Evolutionary conservation across 2,888 invertebrate genomes (phyloP).

Genomic region (Drosophila nr. perissopoda): DNA sequence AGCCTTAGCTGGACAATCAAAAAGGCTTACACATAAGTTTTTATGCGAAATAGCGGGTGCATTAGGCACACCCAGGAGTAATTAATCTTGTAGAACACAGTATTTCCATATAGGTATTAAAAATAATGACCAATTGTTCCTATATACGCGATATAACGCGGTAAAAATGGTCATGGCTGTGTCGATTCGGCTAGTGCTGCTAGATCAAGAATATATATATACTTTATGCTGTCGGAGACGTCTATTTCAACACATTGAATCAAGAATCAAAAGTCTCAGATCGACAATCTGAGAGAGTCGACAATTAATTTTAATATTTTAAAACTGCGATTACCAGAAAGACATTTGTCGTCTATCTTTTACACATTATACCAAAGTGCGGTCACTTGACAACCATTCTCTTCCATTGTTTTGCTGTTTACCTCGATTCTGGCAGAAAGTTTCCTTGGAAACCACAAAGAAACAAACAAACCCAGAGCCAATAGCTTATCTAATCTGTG

Average conservation of each 20-base stretch:
- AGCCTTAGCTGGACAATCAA: neutral
- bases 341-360: neutral
- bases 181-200: neutral
- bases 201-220: neutral
- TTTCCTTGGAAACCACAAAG: slow-evolving; percentile 55
- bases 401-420: slow-evolving; percentile 55
- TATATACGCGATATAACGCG: neutral
- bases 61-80: too few species aligned
- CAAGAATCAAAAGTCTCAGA: neutral
- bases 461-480: slow-evolving; percentile 57
- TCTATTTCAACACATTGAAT: neutral
- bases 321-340: neutral
- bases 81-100: too few species aligned
- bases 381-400: neutral
- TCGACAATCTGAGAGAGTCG: neutral
- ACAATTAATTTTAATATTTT: neutral
- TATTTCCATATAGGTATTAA: too few species aligned
- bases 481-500: slow-evolving; percentile 3
- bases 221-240: neutral
- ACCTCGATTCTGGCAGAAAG: slow-evolving; percentile 43
- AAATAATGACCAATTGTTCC: too few species aligned
- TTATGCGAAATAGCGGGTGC: rapidly evolving
- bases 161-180: neutral
- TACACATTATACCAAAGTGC: neutral
- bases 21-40: neutral